Evolutionary conservation across 2,113 vertebrate species (phyloP).

Genomic region (Physeter macrocephalus): DNA sequence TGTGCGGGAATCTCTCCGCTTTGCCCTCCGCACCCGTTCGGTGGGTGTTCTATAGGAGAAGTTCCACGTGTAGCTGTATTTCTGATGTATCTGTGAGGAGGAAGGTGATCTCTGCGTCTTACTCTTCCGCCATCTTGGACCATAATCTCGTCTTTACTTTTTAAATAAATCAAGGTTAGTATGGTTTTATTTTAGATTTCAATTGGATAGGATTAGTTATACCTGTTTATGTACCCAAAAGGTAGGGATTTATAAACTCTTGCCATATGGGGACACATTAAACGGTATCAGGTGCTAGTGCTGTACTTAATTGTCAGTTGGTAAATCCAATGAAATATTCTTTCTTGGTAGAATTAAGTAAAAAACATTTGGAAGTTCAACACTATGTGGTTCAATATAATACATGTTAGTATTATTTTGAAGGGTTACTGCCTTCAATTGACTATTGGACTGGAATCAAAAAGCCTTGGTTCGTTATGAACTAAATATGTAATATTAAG

Average conservation of each 20-base stretch:
- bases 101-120: no score
- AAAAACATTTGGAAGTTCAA: neutral
- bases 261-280: neutral
- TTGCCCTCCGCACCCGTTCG: no score
- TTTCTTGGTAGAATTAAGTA: neutral
- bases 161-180: neutral
- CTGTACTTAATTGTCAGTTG: neutral
- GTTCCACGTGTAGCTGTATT: no score
- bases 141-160: conserved; percentile 20
- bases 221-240: neutral
- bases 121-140: no score
- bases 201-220: neutral
- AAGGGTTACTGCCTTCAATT: neutral
- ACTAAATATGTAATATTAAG: neutral
- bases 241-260: neutral
- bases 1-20: no score
- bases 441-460: neutral
- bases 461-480: neutral
- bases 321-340: neutral
- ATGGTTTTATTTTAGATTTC: conserved; percentile 9
- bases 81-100: no score
- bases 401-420: neutral
- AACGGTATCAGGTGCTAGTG: neutral
- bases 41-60: no score
- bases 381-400: neutral